Conservation (phyloP, 2,888 invertebrate species). For the Fragum fragum region DNA sequence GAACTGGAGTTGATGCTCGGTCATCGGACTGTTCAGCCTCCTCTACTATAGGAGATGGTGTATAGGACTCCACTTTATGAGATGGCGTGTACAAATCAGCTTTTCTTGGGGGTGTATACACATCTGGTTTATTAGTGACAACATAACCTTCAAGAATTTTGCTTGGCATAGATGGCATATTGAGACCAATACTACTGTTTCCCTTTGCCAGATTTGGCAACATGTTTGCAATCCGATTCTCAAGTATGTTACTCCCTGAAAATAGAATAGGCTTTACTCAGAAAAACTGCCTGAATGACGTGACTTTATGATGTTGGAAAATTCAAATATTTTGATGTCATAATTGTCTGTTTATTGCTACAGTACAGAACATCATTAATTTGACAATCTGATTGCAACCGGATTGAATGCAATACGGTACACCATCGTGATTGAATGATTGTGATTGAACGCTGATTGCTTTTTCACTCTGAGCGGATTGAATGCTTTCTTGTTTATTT, state of each 20-base stretch:
- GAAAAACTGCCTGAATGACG: too few species aligned
- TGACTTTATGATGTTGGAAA: too few species aligned
- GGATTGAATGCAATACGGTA: too few species aligned
- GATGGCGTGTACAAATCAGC: neutral
- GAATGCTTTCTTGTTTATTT: too few species aligned
- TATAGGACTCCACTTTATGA: neutral
- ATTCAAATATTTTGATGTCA: too few species aligned
- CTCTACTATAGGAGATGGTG: neutral
- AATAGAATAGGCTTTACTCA: conserved; percentile 6
- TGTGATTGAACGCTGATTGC: too few species aligned
- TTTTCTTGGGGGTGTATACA: conserved; percentile 10
- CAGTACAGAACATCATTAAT: too few species aligned
- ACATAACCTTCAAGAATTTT: neutral
- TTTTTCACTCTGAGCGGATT: too few species aligned
- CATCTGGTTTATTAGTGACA: conserved; percentile 8
- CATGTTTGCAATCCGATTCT: conserved; percentile 71
- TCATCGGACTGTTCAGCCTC: conserved; percentile 60
- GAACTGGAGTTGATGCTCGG: conserved; percentile 79
- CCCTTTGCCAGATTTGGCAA: conserved; percentile 68
- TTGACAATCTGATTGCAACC: too few species aligned
- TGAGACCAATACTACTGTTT: conserved; percentile 38
- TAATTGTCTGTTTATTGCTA: too few species aligned
- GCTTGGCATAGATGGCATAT: conserved; percentile 13
- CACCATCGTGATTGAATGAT: too few species aligned
- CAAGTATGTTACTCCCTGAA: conserved; percentile 66